Base-by-base conservation (phyloP, 2,888 invertebrate species). In the Leptura quadrifasciata region DNA sequence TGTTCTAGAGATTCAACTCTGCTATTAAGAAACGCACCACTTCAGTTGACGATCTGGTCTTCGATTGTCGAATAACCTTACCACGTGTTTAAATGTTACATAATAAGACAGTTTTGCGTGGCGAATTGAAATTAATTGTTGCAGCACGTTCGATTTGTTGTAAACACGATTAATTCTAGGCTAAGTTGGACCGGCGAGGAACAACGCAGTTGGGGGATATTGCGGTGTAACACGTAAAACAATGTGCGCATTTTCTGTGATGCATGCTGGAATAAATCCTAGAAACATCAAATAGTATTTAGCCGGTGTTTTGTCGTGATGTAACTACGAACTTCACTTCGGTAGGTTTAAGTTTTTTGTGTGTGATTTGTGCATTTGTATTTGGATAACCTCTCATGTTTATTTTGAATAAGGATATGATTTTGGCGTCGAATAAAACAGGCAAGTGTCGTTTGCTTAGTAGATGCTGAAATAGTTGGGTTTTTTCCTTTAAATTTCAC, bases 1-100 rank as follows among this genome's bases (percentile, higher is more conserved):
- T 20, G 52, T 70, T 70, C 70, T 70, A 70, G 60, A 70, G 60
- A 70, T 57, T 47, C 61, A 61, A 69, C 35, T 61, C 60, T 21
- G 60, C 60, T 60, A 47, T 55, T 55, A 55, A 55, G 55, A 20
- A 55, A 55, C 18, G 18, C 55, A 55, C 18, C 64, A 31, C 64
- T 47, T 15, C 52, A 47, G 47, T 65, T 47, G 64, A 31, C 64
- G 10, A 47, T 65, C 20, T 47, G 64, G n/a, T 65, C 39, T 52
- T 65, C 63, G 31, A 35, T 27, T 35, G 52, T 65, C 64, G 64
- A n/a, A 65, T 47, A 20, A 52, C 47, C 6, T 65, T 18, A 39
- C 47, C 52, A 31, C 64, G 21, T 18, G 64, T 47, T 35, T 15
- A 15, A 24, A 10, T n/a, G 64, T 65, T 65, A 65, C 52, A 21